Conservation (phyloP, 2,113 vertebrate genomes). For the Charina bottae region DNA sequence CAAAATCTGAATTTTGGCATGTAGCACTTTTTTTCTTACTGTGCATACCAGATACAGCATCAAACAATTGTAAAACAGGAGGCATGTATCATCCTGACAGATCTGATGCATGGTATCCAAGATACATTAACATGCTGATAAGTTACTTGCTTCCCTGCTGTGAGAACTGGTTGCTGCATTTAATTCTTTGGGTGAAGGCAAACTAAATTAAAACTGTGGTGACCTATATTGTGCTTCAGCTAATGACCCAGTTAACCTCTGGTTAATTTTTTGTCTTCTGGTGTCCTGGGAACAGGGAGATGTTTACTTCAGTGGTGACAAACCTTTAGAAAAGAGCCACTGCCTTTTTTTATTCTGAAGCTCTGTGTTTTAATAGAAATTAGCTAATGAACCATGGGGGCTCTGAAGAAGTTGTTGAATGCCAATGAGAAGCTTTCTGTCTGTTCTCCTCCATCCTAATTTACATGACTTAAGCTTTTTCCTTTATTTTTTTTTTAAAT, state of each 20-base stretch:
- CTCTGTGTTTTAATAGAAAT: conserved; percentile 72
- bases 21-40: not conserved
- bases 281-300: conserved; percentile 80
- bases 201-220: conserved; percentile 73
- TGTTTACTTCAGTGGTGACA: conserved; percentile 73
- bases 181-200: conserved; percentile 68
- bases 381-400: conserved; percentile 69
- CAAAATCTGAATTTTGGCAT: not conserved
- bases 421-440: conserved; percentile 71
- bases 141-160: conserved; percentile 73
- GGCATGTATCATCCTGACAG: conserved; percentile 53
- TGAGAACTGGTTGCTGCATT: conserved; percentile 75
- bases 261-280: conserved; percentile 70
- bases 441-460: conserved; percentile 63
- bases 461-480: conserved; percentile 76
- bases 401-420: conserved; percentile 64
- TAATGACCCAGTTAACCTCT: conserved; percentile 77
- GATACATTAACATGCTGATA: conserved; percentile 67
- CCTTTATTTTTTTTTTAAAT: conserved; percentile 57
- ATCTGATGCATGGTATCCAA: conserved; percentile 68
- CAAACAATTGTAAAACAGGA: conserved; percentile 49
- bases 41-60: conserved; percentile 27
- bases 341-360: conserved; percentile 68
- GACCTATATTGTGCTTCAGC: conserved; percentile 73
- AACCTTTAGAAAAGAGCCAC: conserved; percentile 71